Base-by-base conservation (phyloP, 2,797 vertebrate species). In the Tiaroga cobitis region DNA sequence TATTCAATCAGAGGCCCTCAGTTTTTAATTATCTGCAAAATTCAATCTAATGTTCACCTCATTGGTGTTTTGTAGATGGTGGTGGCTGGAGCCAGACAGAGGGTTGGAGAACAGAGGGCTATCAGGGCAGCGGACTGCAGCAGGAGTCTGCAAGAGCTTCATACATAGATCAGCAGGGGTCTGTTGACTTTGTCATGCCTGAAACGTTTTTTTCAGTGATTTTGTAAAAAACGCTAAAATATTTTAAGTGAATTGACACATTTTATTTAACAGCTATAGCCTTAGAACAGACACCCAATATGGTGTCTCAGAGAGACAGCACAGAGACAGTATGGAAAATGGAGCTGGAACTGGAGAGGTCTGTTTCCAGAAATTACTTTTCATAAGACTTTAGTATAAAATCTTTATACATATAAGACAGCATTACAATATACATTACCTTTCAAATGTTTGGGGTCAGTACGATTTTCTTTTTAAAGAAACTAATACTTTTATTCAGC, bases 81-180 rank as follows among this genome's bases (percentile, higher is more conserved):
- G 88, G 70, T 8, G 92, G 89, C 81, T 92, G 92, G 93, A 80
- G 59, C 49, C 70, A 82, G 8, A 92, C 92, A 13, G 92, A 93
- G 8, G 59, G 85, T 6, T 85, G 90, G 91, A 85, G 88, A 80
- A 41, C 83, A 8, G 88, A 89, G 11, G 83, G 3, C 8, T 85
- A 90, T 78, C 90, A 88, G 0, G 91, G 91, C 3, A 46, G 87
- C 75, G 19, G 80, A 13, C 43, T 86, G 24, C 87, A 81, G 43
- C 90, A 89, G 79, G 92, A 91, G 18, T 90, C 88, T 65, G 70
- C 86, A 82, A 89, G 86, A 49, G 85, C 83, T 29, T 67, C 84
- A 61, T 84, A 91, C 61, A 34, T 81, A 24, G 91, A 92, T 18
- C 91, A 93, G 72, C 81, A 91, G 89, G 92, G 93, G 94, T 95